These are phyloP conservation scores for Scomberomorus guttatus DNA, from an alignment of 2,797 vertebrate genomes.

Conservation along the genomic window DNA sequence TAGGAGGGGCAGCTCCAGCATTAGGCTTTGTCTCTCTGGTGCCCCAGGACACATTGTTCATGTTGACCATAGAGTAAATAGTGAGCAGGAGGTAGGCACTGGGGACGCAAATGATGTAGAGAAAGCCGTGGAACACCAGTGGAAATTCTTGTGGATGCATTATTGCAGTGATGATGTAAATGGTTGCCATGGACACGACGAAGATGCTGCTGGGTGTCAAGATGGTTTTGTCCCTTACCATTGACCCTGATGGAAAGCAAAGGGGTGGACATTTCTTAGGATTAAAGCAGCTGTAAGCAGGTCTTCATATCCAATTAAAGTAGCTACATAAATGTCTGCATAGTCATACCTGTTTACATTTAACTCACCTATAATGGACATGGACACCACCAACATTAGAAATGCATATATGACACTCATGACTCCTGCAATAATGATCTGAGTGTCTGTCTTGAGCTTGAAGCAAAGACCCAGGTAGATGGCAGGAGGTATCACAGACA, in stretches of 20 bases:
- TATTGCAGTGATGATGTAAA: conserved; percentile 70
- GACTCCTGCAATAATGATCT: conserved; percentile 78
- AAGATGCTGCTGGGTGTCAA: conserved; percentile 81
- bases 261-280: neutral
- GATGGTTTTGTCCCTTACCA: conserved; percentile 71
- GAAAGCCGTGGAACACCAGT: conserved; percentile 66
- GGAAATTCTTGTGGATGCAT: conserved; percentile 81
- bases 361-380: conserved; percentile 78
- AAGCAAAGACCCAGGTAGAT: conserved; percentile 81
- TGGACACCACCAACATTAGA: conserved; percentile 77
- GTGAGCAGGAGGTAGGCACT: conserved; percentile 77
- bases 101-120: conserved; percentile 79
- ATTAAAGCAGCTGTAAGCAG: neutral
- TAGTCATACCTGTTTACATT: neutral
- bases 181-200: conserved; percentile 51
- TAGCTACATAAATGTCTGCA: neutral
- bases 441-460: conserved; percentile 80
- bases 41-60: conserved; percentile 84
- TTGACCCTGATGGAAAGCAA: conserved; percentile 60
- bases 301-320: neutral
- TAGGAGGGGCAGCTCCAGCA: neutral
- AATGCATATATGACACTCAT: conserved; percentile 81
- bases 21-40: conserved; percentile 72
- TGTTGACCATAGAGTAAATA: conserved; percentile 82
- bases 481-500: conserved; percentile 72